These are phyloP conservation scores for Oscheius sp. DNA, from an alignment of 2,888 invertebrate species.

Conservation along the genomic window DNA sequence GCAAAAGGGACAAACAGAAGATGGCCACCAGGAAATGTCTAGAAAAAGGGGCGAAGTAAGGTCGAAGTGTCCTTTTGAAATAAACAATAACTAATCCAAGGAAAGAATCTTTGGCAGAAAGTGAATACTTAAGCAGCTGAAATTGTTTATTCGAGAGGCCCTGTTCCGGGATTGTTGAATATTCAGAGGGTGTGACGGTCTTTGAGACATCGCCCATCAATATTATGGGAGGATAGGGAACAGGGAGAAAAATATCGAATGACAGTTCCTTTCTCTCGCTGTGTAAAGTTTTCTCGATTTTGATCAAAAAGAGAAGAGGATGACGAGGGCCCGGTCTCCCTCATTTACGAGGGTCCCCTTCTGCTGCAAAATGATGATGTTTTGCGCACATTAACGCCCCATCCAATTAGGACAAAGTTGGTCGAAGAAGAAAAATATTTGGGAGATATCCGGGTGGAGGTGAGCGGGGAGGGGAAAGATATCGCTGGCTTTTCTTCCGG, in stretches of 20 bases:
- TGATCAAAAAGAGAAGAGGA: no score
- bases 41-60: background rate
- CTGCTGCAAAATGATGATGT: constrained; percentile 26
- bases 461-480: background rate
- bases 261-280: background rate
- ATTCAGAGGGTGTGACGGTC: no score
- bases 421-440: background rate
- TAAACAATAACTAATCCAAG: background rate
- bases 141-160: background rate
- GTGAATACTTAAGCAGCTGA: no score
- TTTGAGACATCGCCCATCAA: background rate
- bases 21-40: background rate
- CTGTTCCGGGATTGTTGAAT: no score
- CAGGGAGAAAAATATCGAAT: background rate
- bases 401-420: constrained; percentile 25
- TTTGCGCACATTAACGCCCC: constrained; percentile 16
- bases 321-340: background rate
- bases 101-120: background rate
- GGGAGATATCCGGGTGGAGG: constrained; percentile 16
- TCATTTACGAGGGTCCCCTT: background rate
- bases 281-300: no score
- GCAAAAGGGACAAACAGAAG: constrained; percentile 5
- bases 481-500: constrained; percentile 33
- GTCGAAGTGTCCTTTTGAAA: background rate
- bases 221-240: background rate